phyloP scores from a whole-genome alignment of 2,797 vertebrate species.

The Megalops cyprinoides region DNA sequence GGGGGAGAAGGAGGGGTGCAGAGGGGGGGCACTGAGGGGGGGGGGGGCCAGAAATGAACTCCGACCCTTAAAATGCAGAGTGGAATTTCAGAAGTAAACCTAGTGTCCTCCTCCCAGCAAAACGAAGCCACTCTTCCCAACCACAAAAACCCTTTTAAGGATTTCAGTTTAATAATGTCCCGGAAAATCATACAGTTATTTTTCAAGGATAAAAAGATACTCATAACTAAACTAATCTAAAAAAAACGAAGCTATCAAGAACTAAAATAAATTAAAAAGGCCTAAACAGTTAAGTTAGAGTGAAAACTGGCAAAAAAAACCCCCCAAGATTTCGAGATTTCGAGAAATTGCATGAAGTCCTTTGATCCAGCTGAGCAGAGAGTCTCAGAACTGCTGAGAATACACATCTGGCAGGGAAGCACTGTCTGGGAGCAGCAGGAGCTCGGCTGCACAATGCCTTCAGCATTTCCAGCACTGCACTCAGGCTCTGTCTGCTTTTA shows the following conservation, averaged over 20 bases:
- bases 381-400: background rate
- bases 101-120: background rate
- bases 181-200: too few relatives aligned
- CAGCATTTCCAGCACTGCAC: background rate
- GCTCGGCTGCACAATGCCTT: too few relatives aligned
- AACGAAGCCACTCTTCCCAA: background rate
- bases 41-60: constrained; percentile 39
- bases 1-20: too few relatives aligned
- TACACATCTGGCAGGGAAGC: background rate
- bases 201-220: too few relatives aligned
- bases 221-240: too few relatives aligned
- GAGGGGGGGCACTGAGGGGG: too few relatives aligned
- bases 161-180: background rate
- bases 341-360: background rate
- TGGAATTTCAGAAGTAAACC: constrained; percentile 63
- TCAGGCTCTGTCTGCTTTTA: background rate
- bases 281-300: too few relatives aligned
- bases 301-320: too few relatives aligned
- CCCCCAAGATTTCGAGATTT: too few relatives aligned
- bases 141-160: background rate
- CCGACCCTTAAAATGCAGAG: constrained; percentile 42
- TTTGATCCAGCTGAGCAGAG: background rate
- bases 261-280: too few relatives aligned
- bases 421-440: background rate
- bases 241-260: too few relatives aligned